A percentile compares a stretch with the other conserved stretches of the same genome.
Evolutionary conservation across 2,888 invertebrate genomes (phyloP).

Genomic region (Clunio marinus): DNA sequence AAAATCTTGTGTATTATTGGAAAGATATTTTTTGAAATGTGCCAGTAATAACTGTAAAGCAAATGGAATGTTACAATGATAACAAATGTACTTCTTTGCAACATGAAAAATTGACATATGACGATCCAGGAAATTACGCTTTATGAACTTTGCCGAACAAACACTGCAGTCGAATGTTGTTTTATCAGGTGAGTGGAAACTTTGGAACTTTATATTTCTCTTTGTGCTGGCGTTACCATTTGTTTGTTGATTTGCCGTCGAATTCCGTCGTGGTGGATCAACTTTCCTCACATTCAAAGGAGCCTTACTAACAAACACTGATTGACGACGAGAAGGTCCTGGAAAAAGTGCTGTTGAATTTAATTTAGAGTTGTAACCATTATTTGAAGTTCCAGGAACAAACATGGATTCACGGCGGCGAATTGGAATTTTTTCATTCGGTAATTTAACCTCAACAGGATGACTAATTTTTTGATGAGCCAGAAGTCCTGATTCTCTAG

Average conservation of each 20-base stretch:
- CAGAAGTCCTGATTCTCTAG: background rate
- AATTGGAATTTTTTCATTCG: too few relatives aligned
- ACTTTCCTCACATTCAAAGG: too few relatives aligned
- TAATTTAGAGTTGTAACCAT: too few relatives aligned
- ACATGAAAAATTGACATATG: slow-evolving; percentile 14
- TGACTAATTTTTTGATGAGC: background rate
- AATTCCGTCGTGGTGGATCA: too few relatives aligned
- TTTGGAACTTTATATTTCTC: background rate
- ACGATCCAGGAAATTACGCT: background rate
- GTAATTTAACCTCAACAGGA: background rate
- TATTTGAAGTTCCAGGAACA: too few relatives aligned
- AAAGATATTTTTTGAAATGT: background rate
- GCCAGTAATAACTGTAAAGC: background rate
- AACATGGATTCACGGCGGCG: too few relatives aligned
- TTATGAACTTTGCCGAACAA: background rate
- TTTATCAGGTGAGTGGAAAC: background rate
- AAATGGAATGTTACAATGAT: background rate
- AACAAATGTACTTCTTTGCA: background rate
- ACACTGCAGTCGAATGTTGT: background rate
- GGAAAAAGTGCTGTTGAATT: too few relatives aligned
- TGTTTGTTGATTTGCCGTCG: too few relatives aligned
- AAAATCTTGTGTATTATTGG: background rate
- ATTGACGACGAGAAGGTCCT: background rate
- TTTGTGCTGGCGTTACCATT: background rate
- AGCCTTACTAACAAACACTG: too few relatives aligned